Percentiles rank a stretch among this genome's conserved stretches.
These are phyloP conservation scores for Anthopleura sola DNA, from an alignment of 64 coral and sea anemone genomes.

Conservation along the genomic window DNA sequence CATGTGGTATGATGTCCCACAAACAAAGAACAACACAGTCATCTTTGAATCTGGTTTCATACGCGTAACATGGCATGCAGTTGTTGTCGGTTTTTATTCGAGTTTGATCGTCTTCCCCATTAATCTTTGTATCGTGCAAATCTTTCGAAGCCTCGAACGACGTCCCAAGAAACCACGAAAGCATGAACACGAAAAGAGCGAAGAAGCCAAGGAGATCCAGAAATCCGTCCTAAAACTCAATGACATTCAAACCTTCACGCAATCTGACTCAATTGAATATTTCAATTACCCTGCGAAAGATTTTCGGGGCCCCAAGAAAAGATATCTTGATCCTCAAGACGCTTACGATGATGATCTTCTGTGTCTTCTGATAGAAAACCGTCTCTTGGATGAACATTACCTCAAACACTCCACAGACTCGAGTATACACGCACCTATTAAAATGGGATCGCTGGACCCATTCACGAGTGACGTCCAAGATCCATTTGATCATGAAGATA, in stretches of 20 bases:
- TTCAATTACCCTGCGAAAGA: conserved; percentile 24
- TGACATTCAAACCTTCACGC: neutral
- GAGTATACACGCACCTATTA: neutral
- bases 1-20: conserved; percentile 64
- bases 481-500: neutral
- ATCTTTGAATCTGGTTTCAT: conserved; percentile 73
- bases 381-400: neutral
- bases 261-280: neutral
- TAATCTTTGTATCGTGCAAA: conserved; percentile 81
- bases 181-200: conserved; percentile 24
- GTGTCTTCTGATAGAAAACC: conserved; percentile 21
- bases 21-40: conserved; percentile 59
- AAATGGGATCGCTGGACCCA: neutral
- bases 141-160: conserved; percentile 67
- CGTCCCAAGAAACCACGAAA: conserved; percentile 56
- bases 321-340: neutral
- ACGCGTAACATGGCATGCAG: conserved; percentile 75
- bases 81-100: conserved; percentile 86
- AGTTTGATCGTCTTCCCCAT: conserved; percentile 97
- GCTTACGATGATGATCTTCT: conserved; percentile 43
- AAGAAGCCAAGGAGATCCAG: neutral
- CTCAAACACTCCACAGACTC: neutral
- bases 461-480: neutral
- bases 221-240: neutral
- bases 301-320: conserved; percentile 8